Conservation (phyloP, 1,140 invertebrate genomes). For the Dolichoris vasculosae region DNA sequence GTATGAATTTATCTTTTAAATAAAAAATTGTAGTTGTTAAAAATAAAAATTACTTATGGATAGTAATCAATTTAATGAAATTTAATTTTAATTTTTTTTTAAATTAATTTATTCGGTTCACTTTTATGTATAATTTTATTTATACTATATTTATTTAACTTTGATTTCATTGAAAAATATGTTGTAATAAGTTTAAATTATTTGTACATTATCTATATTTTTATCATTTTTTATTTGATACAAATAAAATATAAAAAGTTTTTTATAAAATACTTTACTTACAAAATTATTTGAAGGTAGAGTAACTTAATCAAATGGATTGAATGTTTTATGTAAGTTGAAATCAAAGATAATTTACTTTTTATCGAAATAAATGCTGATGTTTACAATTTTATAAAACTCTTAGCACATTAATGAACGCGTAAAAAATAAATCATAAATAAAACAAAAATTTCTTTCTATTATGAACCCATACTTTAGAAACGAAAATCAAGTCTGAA, state of each 20-base stretch:
- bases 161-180: constrained; percentile 21
- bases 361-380: constrained; percentile 48
- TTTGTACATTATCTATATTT: constrained; percentile 14
- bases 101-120: neutral
- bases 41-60: neutral
- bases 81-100: neutral
- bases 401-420: constrained; percentile 15
- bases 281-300: constrained; percentile 38
- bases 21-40: neutral
- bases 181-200: constrained; percentile 1
- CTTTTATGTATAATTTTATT: constrained; percentile 5
- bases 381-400: constrained; percentile 43
- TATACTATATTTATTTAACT: neutral
- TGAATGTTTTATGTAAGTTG: neutral
- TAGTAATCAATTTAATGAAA: neutral
- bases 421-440: constrained; percentile 26
- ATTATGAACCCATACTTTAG: constrained; percentile 6
- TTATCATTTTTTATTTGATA: constrained; percentile 48
- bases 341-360: constrained; percentile 26
- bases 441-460: constrained; percentile 28
- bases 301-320: constrained; percentile 30
- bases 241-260: constrained; percentile 52
- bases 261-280: constrained; percentile 25
- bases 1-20: neutral
- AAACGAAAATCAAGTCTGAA: constrained; percentile 38